phyloP scores from a whole-genome alignment of 2,797 vertebrate species.

The Aulostomus chinensis region DNA sequence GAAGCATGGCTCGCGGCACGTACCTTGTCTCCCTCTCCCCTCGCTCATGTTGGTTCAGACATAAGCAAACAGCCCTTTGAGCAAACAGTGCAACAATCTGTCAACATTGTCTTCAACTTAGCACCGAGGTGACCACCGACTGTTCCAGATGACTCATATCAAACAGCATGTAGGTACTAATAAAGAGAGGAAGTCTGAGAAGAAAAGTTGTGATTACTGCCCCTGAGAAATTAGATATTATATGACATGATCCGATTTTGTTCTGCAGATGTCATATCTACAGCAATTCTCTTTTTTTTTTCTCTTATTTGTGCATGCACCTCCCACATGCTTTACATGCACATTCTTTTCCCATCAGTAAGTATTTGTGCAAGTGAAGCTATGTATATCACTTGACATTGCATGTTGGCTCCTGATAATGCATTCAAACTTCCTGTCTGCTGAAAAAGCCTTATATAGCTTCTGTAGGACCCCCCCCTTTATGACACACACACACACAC shows the following conservation, averaged over 20 bases:
- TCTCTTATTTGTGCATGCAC: too few relatives aligned
- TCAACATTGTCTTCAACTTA: slow-evolving; percentile 55
- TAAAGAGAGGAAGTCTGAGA: too few relatives aligned
- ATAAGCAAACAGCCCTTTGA: slow-evolving; percentile 80
- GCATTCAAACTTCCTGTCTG: slow-evolving; percentile 38
- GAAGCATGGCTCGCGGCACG: slow-evolving; percentile 84
- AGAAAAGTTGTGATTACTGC: too few relatives aligned
- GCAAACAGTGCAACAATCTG: slow-evolving; percentile 72
- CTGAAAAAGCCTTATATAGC: slow-evolving; percentile 16
- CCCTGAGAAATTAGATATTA: too few relatives aligned
- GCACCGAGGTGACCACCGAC: slow-evolving; percentile 23
- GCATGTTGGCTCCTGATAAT: slow-evolving; percentile 25
- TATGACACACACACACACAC: slow-evolving; percentile 29
- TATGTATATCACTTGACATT: slow-evolving; percentile 21
- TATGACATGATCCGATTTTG: too few relatives aligned
- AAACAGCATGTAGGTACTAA: neutral
- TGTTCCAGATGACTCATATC: slow-evolving; percentile 26
- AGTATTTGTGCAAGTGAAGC: slow-evolving; percentile 27
- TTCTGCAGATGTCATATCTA: too few relatives aligned
- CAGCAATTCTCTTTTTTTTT: too few relatives aligned
- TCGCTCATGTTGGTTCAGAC: slow-evolving; percentile 78
- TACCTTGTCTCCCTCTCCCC: slow-evolving; percentile 76
- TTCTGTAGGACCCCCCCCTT: slow-evolving; percentile 8
- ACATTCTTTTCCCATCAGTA: neutral
- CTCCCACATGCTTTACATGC: too few relatives aligned